These are phyloP conservation scores for Garrulus glandarius DNA, from an alignment of 2,797 vertebrate genomes.

Conservation along the genomic window DNA sequence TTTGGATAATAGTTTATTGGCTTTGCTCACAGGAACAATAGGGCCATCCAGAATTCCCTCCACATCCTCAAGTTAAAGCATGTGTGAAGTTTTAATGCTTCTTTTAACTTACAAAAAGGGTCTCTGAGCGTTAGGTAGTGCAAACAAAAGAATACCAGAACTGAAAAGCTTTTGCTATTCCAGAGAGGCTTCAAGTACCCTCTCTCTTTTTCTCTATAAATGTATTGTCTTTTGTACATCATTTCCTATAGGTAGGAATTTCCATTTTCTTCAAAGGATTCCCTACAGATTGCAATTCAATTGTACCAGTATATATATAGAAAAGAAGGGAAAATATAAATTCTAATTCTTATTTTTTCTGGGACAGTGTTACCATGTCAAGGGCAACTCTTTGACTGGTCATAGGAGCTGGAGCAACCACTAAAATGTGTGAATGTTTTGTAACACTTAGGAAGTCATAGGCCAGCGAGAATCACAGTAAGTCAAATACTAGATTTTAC, in stretches of 20 bases:
- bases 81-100: neutral
- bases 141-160: neutral
- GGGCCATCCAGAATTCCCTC: neutral
- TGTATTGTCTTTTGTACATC: neutral
- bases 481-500: neutral
- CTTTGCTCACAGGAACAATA: neutral
- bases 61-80: constrained; percentile 15
- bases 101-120: neutral
- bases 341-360: neutral
- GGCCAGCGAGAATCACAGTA: neutral
- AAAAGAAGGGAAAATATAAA: neutral
- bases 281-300: neutral
- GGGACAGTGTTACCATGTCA: neutral
- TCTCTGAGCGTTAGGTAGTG: neutral
- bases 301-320: neutral
- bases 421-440: neutral
- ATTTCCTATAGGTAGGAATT: neutral
- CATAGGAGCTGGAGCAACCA: neutral
- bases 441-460: neutral
- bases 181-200: neutral
- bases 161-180: neutral
- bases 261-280: neutral
- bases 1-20: neutral
- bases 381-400: neutral
- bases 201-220: neutral